Base-by-base conservation (phyloP, 2,888 invertebrate species). In the Aspidiotus destructor region DNA sequence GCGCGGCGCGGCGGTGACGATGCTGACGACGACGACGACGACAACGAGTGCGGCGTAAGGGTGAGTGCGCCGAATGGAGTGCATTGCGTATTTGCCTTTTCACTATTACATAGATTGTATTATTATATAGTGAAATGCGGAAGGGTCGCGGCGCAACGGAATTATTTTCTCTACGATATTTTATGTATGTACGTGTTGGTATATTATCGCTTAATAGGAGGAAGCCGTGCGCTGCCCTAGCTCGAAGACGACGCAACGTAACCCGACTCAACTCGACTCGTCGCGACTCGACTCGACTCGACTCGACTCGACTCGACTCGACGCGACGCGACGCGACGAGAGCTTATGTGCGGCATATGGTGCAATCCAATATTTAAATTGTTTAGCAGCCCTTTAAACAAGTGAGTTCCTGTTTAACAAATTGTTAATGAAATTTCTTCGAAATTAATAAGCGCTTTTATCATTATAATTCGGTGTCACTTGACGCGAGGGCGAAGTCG, bases 401-500 rank as follows among this genome's bases (percentile, higher is more conserved):
- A 67, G 67, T 60, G 67, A 67, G 58, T 67, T 60, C 58, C 67
- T 67, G 67, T 67, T 67, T 67, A 67, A 67, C 67, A 67, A 67
- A 67, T 67, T 67, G 67, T 67, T 67, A 67, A 67, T 67, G 67
- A 67, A 67, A 67, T 67, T 67, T 67, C 67, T 67, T 67, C 67
- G 67, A 67, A 67, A 67, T 67, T 67, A 67, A 67, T 67, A 67
- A 67, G 55, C 44, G 67, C 67, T 67, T 67, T 67, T 67, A 67
- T 67, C 67, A 67, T 67, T 67, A 58, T 67, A 67, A 67, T 67
- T 67, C 60, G 67, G 60, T 67, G 67, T 67, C 67, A 67, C 60
- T 67, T 67, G 67, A 67, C 67, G 67, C 15, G n/a, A 28, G 60
- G 52, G 28, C 58, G 44, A 41, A 58, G 57, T 67, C 57, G 58